A percentile compares a stretch with the other conserved stretches of the same genome.
phyloP scores from a whole-genome alignment of 2,113 vertebrate species.

The Gallinago jamesoni region DNA sequence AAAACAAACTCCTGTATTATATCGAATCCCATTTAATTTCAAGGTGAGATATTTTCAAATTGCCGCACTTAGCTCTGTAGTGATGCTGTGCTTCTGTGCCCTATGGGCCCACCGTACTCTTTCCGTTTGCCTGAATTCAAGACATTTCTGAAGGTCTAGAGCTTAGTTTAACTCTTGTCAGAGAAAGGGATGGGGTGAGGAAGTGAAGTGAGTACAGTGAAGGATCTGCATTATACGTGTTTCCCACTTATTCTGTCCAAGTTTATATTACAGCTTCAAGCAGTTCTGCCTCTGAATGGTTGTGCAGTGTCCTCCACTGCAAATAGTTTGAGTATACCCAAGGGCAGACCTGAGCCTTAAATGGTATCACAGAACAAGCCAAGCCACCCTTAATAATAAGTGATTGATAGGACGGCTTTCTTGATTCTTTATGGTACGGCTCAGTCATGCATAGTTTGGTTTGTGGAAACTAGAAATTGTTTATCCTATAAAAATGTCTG shows the following conservation, averaged over 20 bases:
- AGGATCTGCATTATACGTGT: neutral
- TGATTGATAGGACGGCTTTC: neutral
- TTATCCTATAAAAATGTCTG: neutral
- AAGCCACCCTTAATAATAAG: neutral
- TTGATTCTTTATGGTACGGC: neutral
- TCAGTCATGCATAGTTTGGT: neutral
- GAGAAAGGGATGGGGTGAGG: neutral
- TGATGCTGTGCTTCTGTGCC: neutral
- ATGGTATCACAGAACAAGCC: neutral
- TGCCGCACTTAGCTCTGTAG: neutral
- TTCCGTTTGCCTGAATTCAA: neutral
- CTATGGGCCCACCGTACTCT: rapidly evolving
- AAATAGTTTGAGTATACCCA: neutral
- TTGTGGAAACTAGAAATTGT: neutral
- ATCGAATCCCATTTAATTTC: neutral
- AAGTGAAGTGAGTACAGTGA: neutral
- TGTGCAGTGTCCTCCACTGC: constrained; percentile 13
- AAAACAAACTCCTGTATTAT: neutral
- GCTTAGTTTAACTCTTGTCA: neutral
- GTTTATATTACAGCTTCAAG: neutral
- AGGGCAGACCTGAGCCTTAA: neutral
- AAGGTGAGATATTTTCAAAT: neutral
- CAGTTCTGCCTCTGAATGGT: neutral
- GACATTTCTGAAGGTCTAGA: neutral
- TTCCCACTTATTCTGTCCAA: neutral